Evolutionary conservation across 1,140 invertebrate genomes (phyloP).

Genomic region (Drosophila prosaltans): DNA sequence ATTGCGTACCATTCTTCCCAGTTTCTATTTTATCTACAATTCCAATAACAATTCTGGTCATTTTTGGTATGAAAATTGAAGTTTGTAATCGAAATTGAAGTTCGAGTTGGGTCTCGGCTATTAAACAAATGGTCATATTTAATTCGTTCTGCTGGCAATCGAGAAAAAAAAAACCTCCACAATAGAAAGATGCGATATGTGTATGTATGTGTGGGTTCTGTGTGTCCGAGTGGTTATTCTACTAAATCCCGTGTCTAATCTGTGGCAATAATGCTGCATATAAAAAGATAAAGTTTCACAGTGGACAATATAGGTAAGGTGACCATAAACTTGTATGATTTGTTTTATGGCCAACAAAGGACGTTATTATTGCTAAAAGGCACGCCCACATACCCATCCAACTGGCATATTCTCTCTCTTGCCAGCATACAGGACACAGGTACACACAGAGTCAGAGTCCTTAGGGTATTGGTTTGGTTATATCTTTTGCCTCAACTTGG

Average conservation of each 20-base stretch:
- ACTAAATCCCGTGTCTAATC: constrained; percentile 80
- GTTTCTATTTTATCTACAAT: not conserved
- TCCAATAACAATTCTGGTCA: not conserved
- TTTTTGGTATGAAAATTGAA: not conserved
- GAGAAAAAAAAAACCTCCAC: constrained; percentile 40
- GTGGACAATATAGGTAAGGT: constrained; percentile 69
- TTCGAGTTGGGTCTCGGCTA: constrained; percentile 45
- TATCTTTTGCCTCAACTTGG: not conserved
- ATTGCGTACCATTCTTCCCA: constrained; percentile 25
- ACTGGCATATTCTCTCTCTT: not conserved
- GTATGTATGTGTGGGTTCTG: constrained; percentile 13
- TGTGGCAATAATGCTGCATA: constrained; percentile 81
- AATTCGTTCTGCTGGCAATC: constrained; percentile 80
- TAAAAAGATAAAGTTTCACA: constrained; percentile 79
- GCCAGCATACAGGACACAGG: not conserved
- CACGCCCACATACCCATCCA: constrained; percentile 51
- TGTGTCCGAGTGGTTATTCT: constrained; percentile 29
- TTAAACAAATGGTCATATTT: constrained; percentile 82
- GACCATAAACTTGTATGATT: constrained; percentile 82
- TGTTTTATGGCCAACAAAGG: constrained; percentile 79
- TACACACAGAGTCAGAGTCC: constrained; percentile 37
- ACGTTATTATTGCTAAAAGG: constrained; percentile 81
- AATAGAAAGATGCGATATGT: constrained; percentile 34
- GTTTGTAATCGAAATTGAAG: constrained; percentile 19
- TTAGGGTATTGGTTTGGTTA: constrained; percentile 35